Evolutionary conservation across 1,140 invertebrate species (phyloP).

Genomic region (Drosophila tristis): DNA sequence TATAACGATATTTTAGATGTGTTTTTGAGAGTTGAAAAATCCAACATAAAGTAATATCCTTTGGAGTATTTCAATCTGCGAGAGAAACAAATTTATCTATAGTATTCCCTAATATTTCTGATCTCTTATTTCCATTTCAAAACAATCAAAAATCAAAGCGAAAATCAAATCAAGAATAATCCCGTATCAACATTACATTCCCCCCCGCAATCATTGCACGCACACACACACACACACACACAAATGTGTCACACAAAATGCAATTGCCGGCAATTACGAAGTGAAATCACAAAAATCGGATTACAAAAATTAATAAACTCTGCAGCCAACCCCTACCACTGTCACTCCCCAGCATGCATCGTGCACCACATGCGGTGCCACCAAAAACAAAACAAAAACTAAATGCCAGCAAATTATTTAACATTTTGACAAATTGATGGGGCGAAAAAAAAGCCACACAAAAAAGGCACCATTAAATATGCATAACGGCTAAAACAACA

Average conservation of each 20-base stretch:
- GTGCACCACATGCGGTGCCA: slow-evolving; percentile 8
- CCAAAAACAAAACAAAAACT: slow-evolving; percentile 39
- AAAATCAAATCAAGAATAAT: background rate
- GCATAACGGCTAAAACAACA: slow-evolving; percentile 33
- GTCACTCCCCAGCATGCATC: background rate
- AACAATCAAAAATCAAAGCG: too few relatives aligned
- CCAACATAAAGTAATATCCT: too few relatives aligned
- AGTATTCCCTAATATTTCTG: too few relatives aligned
- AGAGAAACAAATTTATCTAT: too few relatives aligned
- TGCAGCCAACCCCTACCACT: background rate
- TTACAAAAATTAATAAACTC: slow-evolving; percentile 70
- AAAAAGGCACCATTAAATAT: slow-evolving; percentile 68
- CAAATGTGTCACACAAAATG: slow-evolving; percentile 51
- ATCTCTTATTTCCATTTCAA: too few relatives aligned
- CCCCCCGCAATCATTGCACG: background rate
- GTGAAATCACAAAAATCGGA: slow-evolving; percentile 33
- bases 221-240: background rate
- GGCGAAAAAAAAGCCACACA: slow-evolving; percentile 33
- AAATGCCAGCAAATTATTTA: slow-evolving; percentile 66
- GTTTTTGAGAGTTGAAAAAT: too few relatives aligned
- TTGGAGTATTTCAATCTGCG: too few relatives aligned
- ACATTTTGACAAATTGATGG: slow-evolving; percentile 61
- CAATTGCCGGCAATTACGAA: slow-evolving; percentile 69
- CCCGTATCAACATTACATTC: background rate
- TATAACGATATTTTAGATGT: too few relatives aligned